These are phyloP conservation scores for Taenaris catops DNA, from an alignment of 2,888 invertebrate genomes.

Conservation along the genomic window DNA sequence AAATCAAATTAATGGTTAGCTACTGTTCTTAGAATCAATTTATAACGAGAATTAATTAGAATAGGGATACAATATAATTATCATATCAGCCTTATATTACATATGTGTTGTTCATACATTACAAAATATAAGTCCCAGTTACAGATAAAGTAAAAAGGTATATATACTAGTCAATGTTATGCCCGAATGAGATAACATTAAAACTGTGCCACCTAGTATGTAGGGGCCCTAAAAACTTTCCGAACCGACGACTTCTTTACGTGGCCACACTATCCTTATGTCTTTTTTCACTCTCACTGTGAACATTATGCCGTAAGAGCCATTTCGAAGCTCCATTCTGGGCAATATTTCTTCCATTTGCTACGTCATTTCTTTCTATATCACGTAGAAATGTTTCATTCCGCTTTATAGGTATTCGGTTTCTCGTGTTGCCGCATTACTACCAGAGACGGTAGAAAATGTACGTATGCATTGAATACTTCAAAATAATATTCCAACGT, in stretches of 20 bases:
- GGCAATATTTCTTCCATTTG: conserved; percentile 59
- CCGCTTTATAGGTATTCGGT: conserved; percentile 20
- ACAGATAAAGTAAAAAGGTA: too few species aligned
- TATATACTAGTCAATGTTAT: too few species aligned
- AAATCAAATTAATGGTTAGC: too few species aligned
- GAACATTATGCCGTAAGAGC: conserved; percentile 53
- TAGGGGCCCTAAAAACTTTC: conserved; percentile 11
- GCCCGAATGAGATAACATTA: too few species aligned
- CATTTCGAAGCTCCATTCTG: conserved; percentile 47
- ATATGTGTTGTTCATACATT: too few species aligned
- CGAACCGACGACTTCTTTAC: conserved; percentile 18
- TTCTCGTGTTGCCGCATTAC: conserved; percentile 11
- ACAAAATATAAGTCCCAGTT: too few species aligned
- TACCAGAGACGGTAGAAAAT: background rate
- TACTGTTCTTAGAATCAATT: too few species aligned
- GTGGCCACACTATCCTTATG: conserved; percentile 33
- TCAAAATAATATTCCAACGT: too few species aligned
- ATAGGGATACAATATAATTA: too few species aligned
- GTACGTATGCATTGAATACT: too few species aligned
- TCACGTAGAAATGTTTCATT: conserved; percentile 21
- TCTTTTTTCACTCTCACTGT: conserved; percentile 50
- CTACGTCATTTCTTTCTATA: conserved; percentile 51
- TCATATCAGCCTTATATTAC: too few species aligned
- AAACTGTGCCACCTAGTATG: conserved; percentile 1
- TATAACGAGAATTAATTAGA: too few species aligned